Base-by-base conservation (phyloP, 2,797 vertebrate species). In the Anas flavirostris region DNA sequence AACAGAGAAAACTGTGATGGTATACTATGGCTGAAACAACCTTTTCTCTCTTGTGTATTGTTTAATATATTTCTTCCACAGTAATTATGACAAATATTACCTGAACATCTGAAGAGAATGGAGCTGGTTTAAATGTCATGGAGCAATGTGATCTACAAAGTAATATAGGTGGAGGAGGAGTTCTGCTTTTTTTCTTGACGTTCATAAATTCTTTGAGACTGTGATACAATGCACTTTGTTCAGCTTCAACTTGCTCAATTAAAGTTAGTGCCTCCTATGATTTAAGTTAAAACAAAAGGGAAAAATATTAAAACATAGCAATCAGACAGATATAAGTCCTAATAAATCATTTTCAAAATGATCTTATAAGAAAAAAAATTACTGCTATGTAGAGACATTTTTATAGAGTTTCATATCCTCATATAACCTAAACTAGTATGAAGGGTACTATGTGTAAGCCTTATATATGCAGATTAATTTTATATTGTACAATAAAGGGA, bases 101-200 rank as follows among this genome's bases (percentile, higher is more conserved):
- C 98, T 99, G 97, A 94, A 93, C 83, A 73, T 98, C 97, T 56
- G 98, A 96, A 92, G 91, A 39, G 91, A 99, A 99, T 0, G 98
- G 98, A 39, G 98, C 98, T 55, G 99, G 98, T 77, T 97, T 98
- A 97, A 99, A 98, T 44, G 96, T 98, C 93, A 99, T 98, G 79
- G 98, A 98, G 94, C 94, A 90, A 67, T 98, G 94, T 60, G 98
- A 98, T 88, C 98, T 97, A 86, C 97, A 98, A 53, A 99, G 95
- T 56, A 99, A 93, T 17, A 99, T 91, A 46, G 99, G 99, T 63
- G 99, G 97, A 92, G 98, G 98, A 80, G 99, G 99, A 81, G 97
- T 95, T 76, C 29, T 97, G 94, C 52, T 97, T 92, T 97, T 97
- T 90, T 97, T 97, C 82, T 96, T 86, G 37, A 69, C 92, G 69